Evolutionary conservation across 2,888 invertebrate genomes (phyloP), one percentile per base, ranked within the genome.

Genomic region (Stictocephala bisonia): DNA sequence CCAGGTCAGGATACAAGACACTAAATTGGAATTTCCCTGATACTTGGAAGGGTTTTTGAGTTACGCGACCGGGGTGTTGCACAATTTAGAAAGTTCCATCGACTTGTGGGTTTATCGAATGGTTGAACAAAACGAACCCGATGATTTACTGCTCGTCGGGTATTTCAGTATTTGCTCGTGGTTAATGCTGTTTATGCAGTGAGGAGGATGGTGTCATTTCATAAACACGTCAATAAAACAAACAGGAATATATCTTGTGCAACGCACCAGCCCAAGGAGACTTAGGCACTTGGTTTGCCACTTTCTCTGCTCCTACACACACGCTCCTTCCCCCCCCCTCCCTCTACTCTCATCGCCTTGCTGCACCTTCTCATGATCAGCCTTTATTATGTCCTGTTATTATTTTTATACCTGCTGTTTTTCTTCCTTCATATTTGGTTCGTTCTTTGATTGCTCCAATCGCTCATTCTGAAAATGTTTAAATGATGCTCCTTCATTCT

Each of bases 231-330:
- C 56, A 31, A 56, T 56, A 56, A 56, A 56, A 56, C 56, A 56
- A 56, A 56, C 56, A 56, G 56, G 56, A 56, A 56, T 56, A 56
- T 56, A 56, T 56, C 56, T 56, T 56, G 56, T 56, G 56, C 56
- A 56, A 56, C 29, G 56, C 27, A 15, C n/a, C n/a, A n/a, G n/a
- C n/a, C 56, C 56, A 56, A 56, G 56, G 56, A 56, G 56, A 56
- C 31, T 56, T 26, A 20, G 15, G n/a, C n/a, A n/a, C n/a, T n/a
- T n/a, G n/a, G 26, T 29, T 27, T 56, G 56, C 56, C 27, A 56
- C 56, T 56, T 56, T 56, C 56, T 56, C 56, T n/a, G 56, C 29
- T 29, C 56, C 56, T 29, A 56, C 56, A 56, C 56, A 15, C 56
- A 31, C 56, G 24, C 56, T 9, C 24, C 53, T 26, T 22, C 22